These are phyloP conservation scores for Xylocopa sonorina DNA, from an alignment of 1,140 invertebrate species.

Conservation along the genomic window DNA sequence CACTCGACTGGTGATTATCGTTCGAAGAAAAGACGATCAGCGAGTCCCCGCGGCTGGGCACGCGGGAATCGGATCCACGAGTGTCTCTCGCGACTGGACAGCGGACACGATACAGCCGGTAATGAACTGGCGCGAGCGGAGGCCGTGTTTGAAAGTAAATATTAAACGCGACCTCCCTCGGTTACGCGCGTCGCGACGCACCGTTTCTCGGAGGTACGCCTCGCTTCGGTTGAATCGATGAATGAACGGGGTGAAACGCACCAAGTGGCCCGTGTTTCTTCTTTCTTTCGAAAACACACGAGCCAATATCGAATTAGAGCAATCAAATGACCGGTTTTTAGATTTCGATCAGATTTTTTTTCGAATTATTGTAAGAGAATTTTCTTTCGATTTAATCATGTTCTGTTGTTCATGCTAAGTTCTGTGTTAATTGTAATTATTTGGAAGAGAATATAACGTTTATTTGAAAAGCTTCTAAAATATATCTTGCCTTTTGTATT, in stretches of 20 bases:
- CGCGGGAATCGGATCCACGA: constrained; percentile 44
- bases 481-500: too few relatives aligned
- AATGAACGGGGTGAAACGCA: not conserved
- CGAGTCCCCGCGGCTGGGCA: not conserved
- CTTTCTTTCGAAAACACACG: too few relatives aligned
- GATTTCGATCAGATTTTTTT: too few relatives aligned
- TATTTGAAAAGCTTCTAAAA: too few relatives aligned
- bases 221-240: constrained; percentile 42
- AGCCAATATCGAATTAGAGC: too few relatives aligned
- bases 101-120: constrained; percentile 67
- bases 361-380: too few relatives aligned
- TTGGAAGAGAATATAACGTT: too few relatives aligned
- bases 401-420: too few relatives aligned
- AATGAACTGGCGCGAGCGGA: constrained; percentile 73
- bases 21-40: constrained; percentile 22
- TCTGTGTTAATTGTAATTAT: too few relatives aligned
- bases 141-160: constrained; percentile 76
- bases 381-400: too few relatives aligned
- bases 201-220: constrained; percentile 38
- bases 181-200: constrained; percentile 48
- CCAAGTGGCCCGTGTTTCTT: not conserved
- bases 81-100: constrained; percentile 63
- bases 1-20: constrained; percentile 12
- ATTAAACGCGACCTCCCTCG: constrained; percentile 71
- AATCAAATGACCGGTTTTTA: too few relatives aligned